Percentiles rank a stretch among this genome's conserved stretches.
Conservation (phyloP, 1,140 invertebrate species). For the Phenacoccus solenopsis region DNA sequence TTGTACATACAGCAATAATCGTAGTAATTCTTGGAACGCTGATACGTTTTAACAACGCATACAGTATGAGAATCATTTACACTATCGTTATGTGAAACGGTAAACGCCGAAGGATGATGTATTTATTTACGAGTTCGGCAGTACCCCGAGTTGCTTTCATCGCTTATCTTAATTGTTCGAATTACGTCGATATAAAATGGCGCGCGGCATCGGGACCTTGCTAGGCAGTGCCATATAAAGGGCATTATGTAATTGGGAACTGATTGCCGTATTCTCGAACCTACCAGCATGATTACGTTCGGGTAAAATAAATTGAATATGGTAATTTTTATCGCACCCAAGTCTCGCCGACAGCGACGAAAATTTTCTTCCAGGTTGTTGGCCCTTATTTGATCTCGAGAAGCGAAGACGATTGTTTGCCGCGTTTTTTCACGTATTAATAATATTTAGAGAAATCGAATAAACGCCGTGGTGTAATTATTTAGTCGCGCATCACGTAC, state of each 20-base stretch:
- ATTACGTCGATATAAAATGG: not conserved
- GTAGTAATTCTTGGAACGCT: not conserved
- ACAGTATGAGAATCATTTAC: not conserved
- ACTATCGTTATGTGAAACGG: not conserved
- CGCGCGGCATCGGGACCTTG: not conserved
- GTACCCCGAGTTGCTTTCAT: not conserved
- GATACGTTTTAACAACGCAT: not conserved
- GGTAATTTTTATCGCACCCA: no score
- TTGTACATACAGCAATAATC: not conserved
- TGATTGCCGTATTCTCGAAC: not conserved
- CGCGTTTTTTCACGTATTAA: no score
- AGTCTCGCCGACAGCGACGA: no score
- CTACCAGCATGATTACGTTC: no score
- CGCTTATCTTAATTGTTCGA: not conserved
- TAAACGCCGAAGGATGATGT: not conserved
- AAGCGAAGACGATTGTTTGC: no score
- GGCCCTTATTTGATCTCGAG: no score
- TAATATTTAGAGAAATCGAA: no score
- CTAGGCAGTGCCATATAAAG: no score
- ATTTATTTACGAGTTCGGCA: not conserved
- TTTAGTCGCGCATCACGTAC: not conserved
- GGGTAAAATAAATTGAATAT: no score
- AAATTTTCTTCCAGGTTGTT: no score
- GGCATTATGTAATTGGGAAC: not conserved
- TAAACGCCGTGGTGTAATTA: not conserved